Evolutionary conservation across 1,140 invertebrate species (phyloP).

Genomic region (Trissolcus basalis): DNA sequence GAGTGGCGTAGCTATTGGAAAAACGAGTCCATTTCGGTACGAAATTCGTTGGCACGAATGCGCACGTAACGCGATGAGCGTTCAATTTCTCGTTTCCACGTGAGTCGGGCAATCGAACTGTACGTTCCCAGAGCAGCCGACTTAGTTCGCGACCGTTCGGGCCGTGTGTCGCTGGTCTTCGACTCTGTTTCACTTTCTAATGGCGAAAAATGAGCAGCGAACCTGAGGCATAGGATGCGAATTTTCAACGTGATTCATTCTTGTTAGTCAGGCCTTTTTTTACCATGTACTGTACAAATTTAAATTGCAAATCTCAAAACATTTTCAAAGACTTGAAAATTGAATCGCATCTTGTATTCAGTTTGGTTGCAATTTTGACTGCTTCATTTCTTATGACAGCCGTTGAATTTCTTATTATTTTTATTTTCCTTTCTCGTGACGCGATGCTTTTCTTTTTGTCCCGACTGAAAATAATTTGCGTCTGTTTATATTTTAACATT

Average conservation of each 20-base stretch:
- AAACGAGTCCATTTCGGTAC: conserved; percentile 3
- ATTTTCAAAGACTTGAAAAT: no score
- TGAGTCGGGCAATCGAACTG: conserved; percentile 5
- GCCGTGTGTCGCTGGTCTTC: conserved; percentile 6
- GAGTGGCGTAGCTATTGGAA: background rate
- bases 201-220: conserved; percentile 9
- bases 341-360: no score
- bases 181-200: conserved; percentile 23
- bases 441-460: no score
- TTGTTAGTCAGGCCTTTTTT: no score
- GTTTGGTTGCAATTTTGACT: no score
- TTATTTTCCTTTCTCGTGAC: no score
- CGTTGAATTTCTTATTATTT: no score
- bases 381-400: no score
- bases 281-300: no score
- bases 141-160: conserved; percentile 1
- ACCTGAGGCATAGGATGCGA: conserved; percentile 12
- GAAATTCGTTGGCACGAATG: conserved; percentile 23
- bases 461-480: no score
- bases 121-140: conserved; percentile 2
- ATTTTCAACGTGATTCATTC: conserved; percentile 1
- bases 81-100: conserved; percentile 31
- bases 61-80: conserved; percentile 31
- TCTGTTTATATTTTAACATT: no score
- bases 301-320: no score